Evolutionary conservation across 1,140 invertebrate species (phyloP), one percentile per base, ranked within the genome.

Genomic region (Cepaea nemoralis): DNA sequence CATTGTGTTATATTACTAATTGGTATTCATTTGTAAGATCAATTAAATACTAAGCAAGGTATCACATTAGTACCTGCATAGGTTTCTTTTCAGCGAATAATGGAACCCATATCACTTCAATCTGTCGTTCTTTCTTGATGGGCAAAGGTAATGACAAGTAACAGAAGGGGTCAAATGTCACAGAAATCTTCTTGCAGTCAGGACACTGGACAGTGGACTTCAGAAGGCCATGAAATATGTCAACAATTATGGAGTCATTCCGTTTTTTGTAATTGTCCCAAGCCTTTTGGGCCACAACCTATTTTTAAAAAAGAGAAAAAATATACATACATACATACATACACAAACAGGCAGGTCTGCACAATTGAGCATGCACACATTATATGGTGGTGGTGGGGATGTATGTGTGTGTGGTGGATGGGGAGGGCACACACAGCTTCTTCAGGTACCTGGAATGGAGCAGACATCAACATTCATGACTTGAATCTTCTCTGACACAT

Each of bases 171-270:
- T 94, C 94, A 90, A 94, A 94, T 35, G 94, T 94, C 27, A 94
- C 92, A 35, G 93, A 94, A 63, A 93, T 89, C 88, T 94, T 94
- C 42, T 87, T 77, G 88, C 94, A 95, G 71, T 94, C 92, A n/a
- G 94, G 94, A 88, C 94, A 95, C 39, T 93, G 91, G 6, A 95
- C 89, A 1, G 93, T 94, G 3, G 94, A 94, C 86, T 94, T 94
- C 19, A 95, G 89, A 66, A 94, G 92, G 55, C 94, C 94, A 87
- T 94, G 94, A 83, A 95, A 94, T 39, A 92, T 91, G 84, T 95
- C 94, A 5, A 94, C 93, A 81, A 95, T 94, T 31, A 95, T 92
- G 45, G 93, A 94, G 88, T 95, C 93, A 84, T 95, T 95, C 5
- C 94, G 89, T 81, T 92, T 92, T 80, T 91, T 91, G 88, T 95